A percentile compares a stretch with the other conserved stretches of the same genome.
phyloP scores from a whole-genome alignment of 92 coral and sea anemone genomes.

The Umimayanthus chanpuru region DNA sequence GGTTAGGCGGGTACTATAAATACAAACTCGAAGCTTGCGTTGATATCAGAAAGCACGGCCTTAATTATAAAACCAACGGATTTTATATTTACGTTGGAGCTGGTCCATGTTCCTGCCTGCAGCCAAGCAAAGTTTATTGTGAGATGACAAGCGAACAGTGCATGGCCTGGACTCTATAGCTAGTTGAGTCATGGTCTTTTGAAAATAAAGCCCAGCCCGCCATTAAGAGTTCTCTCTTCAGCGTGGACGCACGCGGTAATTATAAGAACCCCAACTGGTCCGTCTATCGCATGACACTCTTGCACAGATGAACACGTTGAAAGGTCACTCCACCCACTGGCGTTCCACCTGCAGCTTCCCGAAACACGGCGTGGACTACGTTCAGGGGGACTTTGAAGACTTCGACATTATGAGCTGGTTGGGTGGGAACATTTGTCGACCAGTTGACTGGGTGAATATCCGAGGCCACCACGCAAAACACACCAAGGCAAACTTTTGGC shows the following conservation, averaged over 20 bases:
- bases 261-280: too few species aligned
- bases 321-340: too few species aligned
- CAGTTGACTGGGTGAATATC: slow-evolving; percentile 66
- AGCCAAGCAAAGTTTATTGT: neutral
- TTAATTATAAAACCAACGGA: neutral
- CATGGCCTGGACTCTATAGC: neutral
- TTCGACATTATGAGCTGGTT: slow-evolving; percentile 50
- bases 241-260: neutral
- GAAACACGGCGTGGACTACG: slow-evolving; percentile 69
- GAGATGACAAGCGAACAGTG: neutral
- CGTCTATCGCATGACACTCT: neutral
- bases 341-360: slow-evolving; percentile 77
- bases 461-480: slow-evolving; percentile 52
- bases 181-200: slow-evolving; percentile 5
- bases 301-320: slow-evolving; percentile 45
- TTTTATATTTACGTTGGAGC: neutral
- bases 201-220: neutral
- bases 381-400: slow-evolving; percentile 62
- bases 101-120: neutral
- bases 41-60: neutral
- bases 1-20: neutral
- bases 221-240: neutral
- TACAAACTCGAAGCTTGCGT: neutral
- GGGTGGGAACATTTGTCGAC: slow-evolving; percentile 50
- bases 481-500: slow-evolving; percentile 10